A percentile compares a stretch with the other conserved stretches of the same genome.
Evolutionary conservation across 1,140 invertebrate species (phyloP).

Genomic region (Anastrepha ludens): DNA sequence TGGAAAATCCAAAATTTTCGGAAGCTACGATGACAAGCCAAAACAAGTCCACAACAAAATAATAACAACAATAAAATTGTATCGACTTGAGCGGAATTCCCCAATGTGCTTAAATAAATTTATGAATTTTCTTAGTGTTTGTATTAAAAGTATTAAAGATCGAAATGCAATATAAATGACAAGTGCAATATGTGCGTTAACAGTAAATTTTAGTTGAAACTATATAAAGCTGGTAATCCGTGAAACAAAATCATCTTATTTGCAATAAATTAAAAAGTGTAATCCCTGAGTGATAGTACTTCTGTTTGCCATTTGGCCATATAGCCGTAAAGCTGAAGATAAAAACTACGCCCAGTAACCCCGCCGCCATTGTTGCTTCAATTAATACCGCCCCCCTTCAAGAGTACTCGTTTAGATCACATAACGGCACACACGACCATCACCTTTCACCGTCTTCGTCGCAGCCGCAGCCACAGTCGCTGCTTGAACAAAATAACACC

Average conservation of each 20-base stretch:
- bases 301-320: background rate
- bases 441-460: background rate
- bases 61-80: constrained; percentile 31
- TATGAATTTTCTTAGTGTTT: background rate
- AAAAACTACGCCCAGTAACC: constrained; percentile 51
- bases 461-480: background rate
- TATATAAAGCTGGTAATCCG: background rate
- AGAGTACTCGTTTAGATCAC: background rate
- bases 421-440: background rate
- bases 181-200: background rate
- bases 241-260: background rate
- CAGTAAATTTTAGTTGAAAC: background rate
- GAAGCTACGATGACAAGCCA: background rate
- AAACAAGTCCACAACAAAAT: background rate
- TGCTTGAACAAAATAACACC: background rate
- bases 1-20: constrained; percentile 22
- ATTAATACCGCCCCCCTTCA: background rate
- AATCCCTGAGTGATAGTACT: background rate
- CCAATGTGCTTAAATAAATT: background rate
- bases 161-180: background rate
- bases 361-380: background rate
- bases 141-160: background rate
- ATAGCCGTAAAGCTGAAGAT: constrained; percentile 48
- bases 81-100: background rate
- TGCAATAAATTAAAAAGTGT: background rate